phyloP scores from a whole-genome alignment of 2,113 vertebrate genomes.

The Hippocampus guttulatus region DNA sequence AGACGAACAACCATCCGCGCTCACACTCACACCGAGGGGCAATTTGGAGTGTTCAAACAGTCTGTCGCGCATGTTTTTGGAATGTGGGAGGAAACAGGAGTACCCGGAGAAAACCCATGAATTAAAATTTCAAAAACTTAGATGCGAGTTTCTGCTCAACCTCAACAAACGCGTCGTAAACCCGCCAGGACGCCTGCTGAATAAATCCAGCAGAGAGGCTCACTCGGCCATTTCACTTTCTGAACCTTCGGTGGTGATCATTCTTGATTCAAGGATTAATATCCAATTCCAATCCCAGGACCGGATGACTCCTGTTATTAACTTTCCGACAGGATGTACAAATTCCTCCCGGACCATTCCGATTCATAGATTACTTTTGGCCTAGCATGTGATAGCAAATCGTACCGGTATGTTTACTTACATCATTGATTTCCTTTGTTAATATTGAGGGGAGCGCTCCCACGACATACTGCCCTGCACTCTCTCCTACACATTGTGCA shows the following conservation, averaged over 20 bases:
- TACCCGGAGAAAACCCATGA: neutral
- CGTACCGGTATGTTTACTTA: conserved; percentile 77
- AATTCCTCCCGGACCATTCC: conserved; percentile 76
- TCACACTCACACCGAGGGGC: too few relatives aligned
- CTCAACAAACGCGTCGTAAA: neutral
- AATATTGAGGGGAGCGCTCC: conserved; percentile 81
- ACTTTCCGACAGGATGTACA: conserved; percentile 70
- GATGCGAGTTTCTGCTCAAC: neutral
- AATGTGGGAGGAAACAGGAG: too few relatives aligned
- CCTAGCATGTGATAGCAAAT: conserved; percentile 76
- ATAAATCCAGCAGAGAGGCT: conserved; percentile 20
- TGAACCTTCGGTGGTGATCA: conserved; percentile 73
- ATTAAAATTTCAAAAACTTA: neutral
- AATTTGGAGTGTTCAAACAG: too few relatives aligned
- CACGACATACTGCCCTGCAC: conserved; percentile 62
- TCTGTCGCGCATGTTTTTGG: too few relatives aligned
- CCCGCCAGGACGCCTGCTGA: conserved; percentile 23
- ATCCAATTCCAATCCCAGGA: conserved; percentile 73
- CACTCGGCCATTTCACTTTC: conserved; percentile 65
- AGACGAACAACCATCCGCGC: too few relatives aligned
- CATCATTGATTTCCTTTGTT: conserved; percentile 84
- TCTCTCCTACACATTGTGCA: conserved; percentile 58
- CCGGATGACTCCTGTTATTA: conserved; percentile 76
- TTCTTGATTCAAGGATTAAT: conserved; percentile 83
- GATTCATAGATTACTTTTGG: conserved; percentile 79